Evolutionary conservation across 2,797 vertebrate species (phyloP).

Genomic region (Amazona ochrocephala): DNA sequence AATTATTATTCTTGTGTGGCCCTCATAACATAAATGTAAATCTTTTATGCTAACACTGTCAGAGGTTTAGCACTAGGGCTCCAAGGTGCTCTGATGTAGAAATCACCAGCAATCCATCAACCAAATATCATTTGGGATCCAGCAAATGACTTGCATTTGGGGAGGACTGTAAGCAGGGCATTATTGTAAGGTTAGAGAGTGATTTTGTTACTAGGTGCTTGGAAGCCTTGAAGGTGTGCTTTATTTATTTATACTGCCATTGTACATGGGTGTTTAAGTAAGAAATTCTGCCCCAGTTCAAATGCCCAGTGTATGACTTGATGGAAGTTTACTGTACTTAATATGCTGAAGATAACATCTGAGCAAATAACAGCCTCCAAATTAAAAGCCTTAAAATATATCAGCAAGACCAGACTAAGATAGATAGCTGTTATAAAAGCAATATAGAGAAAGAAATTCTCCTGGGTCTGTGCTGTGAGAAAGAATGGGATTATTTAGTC

Average conservation of each 20-base stretch:
- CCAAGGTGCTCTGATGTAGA: slow-evolving; percentile 79
- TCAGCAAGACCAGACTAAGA: slow-evolving; percentile 71
- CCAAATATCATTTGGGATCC: slow-evolving; percentile 72
- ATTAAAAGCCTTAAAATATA: slow-evolving; percentile 69
- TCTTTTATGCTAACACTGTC: slow-evolving; percentile 84
- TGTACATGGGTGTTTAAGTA: background rate
- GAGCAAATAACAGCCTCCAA: slow-evolving; percentile 54
- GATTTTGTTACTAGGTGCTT: slow-evolving; percentile 51
- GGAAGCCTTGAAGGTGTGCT: slow-evolving; percentile 53
- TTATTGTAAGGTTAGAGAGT: slow-evolving; percentile 70
- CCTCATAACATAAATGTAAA: slow-evolving; percentile 84
- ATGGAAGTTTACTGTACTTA: slow-evolving; percentile 31
- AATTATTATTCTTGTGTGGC: slow-evolving; percentile 85
- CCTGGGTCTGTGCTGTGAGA: slow-evolving; percentile 26
- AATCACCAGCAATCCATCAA: slow-evolving; percentile 82
- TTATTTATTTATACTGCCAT: slow-evolving; percentile 41
- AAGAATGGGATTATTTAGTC: slow-evolving; percentile 41
- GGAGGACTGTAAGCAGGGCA: slow-evolving; percentile 65
- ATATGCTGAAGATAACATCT: slow-evolving; percentile 61
- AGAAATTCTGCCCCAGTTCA: slow-evolving; percentile 37
- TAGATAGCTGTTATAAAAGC: slow-evolving; percentile 71
- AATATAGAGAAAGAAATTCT: slow-evolving; percentile 58
- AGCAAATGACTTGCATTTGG: slow-evolving; percentile 71
- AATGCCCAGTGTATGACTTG: background rate
- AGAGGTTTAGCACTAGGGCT: slow-evolving; percentile 78